phyloP scores from a whole-genome alignment of 2,113 vertebrate species.

The Todiramphus chloris region DNA sequence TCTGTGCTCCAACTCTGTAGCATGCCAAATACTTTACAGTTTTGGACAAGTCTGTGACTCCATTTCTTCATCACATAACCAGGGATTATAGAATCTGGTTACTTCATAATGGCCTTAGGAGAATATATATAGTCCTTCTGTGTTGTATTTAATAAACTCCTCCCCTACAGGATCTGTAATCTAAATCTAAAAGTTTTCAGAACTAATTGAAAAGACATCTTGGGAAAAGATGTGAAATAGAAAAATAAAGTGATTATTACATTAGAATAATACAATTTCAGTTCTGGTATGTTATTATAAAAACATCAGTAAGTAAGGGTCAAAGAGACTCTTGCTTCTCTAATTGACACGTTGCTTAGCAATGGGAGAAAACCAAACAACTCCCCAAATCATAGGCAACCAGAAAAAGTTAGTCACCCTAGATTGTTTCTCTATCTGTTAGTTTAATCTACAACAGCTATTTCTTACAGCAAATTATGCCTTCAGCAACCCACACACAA shows the following conservation, averaged over 20 bases:
- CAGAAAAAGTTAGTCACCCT: background rate
- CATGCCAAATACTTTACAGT: background rate
- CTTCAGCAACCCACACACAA: background rate
- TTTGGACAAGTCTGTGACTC: background rate
- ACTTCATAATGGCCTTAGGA: background rate
- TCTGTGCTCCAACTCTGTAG: background rate
- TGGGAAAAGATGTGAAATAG: background rate
- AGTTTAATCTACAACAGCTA: background rate
- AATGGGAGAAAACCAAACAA: background rate
- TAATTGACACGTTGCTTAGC: background rate
- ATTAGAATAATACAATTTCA: background rate
- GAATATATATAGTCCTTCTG: background rate
- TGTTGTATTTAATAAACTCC: background rate
- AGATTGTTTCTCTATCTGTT: background rate
- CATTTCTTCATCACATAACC: conserved; percentile 1
- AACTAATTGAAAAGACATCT: background rate
- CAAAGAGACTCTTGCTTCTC: background rate
- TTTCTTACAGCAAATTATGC: background rate
- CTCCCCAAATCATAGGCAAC: background rate
- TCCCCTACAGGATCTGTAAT: background rate
- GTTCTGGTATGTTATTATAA: background rate
- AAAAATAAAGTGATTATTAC: background rate
- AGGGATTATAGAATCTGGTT: background rate
- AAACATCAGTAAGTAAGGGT: background rate
- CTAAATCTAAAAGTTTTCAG: background rate